Conservation (phyloP, 2,113 vertebrate species). For the Butorides virescens region DNA sequence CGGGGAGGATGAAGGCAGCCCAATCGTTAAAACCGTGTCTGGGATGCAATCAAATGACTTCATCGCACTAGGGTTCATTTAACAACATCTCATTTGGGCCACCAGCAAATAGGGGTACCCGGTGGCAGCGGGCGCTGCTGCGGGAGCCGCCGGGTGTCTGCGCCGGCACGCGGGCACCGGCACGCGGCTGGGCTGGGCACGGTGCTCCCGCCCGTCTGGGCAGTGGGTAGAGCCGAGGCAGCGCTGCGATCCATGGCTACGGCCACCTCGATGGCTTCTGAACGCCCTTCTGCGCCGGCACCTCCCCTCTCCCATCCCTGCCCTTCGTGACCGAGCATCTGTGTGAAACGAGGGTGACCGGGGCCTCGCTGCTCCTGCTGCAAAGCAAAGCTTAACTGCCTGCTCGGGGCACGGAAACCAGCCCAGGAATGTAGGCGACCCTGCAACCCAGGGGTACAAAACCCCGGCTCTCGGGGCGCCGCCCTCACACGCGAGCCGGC, state of each 20-base stretch:
- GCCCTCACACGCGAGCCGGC: not conserved
- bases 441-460: too few relatives aligned
- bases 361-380: not conserved
- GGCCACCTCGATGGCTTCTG: not conserved
- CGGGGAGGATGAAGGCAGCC: not conserved
- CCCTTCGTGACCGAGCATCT: not conserved
- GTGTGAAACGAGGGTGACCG: not conserved
- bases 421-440: too few relatives aligned
- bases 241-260: too few relatives aligned
- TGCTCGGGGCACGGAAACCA: not conserved
- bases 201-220: too few relatives aligned
- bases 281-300: not conserved
- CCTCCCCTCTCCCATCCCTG: not conserved
- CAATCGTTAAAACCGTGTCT: not conserved
- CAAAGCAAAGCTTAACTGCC: not conserved
- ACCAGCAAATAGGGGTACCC: not conserved
- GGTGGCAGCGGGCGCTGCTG: too few relatives aligned
- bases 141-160: too few relatives aligned
- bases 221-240: too few relatives aligned
- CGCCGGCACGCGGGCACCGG: too few relatives aligned
- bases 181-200: too few relatives aligned
- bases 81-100: not conserved
- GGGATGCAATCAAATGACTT: not conserved
- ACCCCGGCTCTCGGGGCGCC: fast-evolving
- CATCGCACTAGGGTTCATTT: not conserved